A percentile compares a stretch with the other conserved stretches of the same genome.
phyloP scores from a whole-genome alignment of 2,888 invertebrate genomes.

The Standfussiana lucernea region DNA sequence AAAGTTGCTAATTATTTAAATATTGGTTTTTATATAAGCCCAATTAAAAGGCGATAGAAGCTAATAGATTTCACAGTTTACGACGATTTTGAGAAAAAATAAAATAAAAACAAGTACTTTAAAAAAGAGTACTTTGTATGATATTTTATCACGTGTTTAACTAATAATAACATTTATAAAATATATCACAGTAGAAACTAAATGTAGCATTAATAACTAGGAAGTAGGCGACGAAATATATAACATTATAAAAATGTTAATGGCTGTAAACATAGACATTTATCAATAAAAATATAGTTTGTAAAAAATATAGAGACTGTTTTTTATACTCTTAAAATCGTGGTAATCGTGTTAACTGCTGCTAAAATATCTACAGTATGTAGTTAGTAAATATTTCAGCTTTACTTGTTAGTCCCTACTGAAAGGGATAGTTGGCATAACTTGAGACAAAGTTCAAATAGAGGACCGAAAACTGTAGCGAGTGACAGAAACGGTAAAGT shows the following conservation, averaged over 20 bases:
- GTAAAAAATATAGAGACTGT: background rate
- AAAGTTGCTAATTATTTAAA: no score
- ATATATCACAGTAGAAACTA: conserved; percentile 9
- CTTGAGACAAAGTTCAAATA: background rate
- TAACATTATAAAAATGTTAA: conserved; percentile 22
- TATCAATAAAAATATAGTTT: conserved; percentile 3
- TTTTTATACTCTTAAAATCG: background rate
- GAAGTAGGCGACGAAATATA: conserved; percentile 26
- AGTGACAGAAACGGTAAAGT: background rate
- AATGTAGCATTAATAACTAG: conserved; percentile 7
- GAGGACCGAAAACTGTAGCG: background rate
- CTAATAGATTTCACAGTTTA: background rate
- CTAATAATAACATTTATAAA: background rate
- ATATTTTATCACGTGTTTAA: background rate
- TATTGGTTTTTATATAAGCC: no score
- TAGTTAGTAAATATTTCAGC: background rate
- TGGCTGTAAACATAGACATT: conserved; percentile 42
- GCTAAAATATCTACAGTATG: background rate
- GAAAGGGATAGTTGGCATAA: background rate
- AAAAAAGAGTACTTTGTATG: background rate
- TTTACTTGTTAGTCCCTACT: background rate
- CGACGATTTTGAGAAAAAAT: no score
- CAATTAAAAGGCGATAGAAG: background rate
- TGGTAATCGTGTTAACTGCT: background rate
- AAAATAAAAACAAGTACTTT: background rate